Base-by-base conservation (phyloP, 2,113 vertebrate genomes). In the Paratilapia polleni region DNA sequence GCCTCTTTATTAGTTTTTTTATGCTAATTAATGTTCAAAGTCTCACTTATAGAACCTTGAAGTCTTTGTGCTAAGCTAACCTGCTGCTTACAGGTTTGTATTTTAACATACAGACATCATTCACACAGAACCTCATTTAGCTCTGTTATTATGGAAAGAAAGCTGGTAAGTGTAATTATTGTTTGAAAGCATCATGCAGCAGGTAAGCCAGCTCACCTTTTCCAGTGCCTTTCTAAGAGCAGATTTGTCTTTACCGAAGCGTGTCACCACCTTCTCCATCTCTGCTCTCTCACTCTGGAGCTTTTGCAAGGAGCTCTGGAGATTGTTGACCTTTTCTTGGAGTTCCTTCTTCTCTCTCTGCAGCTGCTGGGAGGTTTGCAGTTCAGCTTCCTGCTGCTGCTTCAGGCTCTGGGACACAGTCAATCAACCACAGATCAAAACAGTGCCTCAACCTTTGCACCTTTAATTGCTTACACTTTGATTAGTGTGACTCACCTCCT, bases 201-300 rank as follows among this genome's bases (percentile, higher is more conserved):
- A 66, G 38, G 70, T 5, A 7, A 43, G n/a, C 17, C 14, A 59
- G 52, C 86, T 84, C 88, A 96, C 96, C 95, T 96, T 96, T 83
- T 95, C 94, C 77, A 96, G 90, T 2, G 92, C 89, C 84, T 91
- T 95, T 34, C 94, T 95, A 11, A 96, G 91, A 2, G 91, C 82
- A 54, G 91, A 89, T 86, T 90, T 96, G 76, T 96, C 95, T 90
- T 96, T 96, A 38, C 91, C 83, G 1, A 96, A 89, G 3, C 89
- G 92, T 2, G 85, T 34, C 20, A 95, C 73, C 11, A 70, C 80
- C 62, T 80, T 93, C 77, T 94, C 93, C 87, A 94, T 78, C 49
- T 94, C 95, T 3, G 77, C 80, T 78, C 87, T 95, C 88, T 96
- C 95, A n/a, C 86, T 92, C 86, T 95, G 94, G 4, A 95, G 91